Evolutionary conservation across 2,888 invertebrate species (phyloP).

Genomic region (Dioctria linearis): DNA sequence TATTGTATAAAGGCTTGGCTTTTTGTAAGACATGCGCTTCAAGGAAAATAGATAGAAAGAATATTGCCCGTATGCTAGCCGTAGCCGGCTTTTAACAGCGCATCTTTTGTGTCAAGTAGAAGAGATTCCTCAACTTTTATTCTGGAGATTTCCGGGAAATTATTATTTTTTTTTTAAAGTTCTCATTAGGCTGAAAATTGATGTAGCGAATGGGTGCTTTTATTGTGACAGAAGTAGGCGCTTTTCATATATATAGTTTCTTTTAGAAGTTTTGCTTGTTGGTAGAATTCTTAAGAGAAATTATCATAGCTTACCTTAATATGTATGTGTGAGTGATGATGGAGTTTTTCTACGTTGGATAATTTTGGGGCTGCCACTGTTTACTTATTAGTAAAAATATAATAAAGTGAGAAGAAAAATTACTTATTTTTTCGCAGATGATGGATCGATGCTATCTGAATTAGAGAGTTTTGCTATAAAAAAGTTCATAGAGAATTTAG

Average conservation of each 20-base stretch:
- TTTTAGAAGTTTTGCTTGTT: too few relatives aligned
- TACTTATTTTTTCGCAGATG: too few relatives aligned
- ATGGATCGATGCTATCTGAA: too few relatives aligned
- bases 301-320: background rate
- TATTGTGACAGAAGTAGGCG: background rate
- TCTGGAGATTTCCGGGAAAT: constrained; percentile 4
- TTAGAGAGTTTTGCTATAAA: too few relatives aligned
- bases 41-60: background rate
- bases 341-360: background rate
- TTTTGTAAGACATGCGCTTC: background rate
- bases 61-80: background rate
- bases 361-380: background rate
- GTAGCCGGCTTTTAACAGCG: background rate
- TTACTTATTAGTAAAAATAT: too few relatives aligned
- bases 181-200: background rate
- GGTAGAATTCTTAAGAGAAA: too few relatives aligned
- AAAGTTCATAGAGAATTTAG: too few relatives aligned
- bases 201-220: background rate
- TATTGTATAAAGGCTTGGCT: background rate
- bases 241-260: too few relatives aligned
- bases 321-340: background rate
- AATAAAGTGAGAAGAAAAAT: too few relatives aligned
- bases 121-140: background rate
- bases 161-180: background rate
- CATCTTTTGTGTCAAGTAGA: background rate